Evolutionary conservation across 2,113 vertebrate genomes (phyloP).

Genomic region (Myanophis thanlyinensis): DNA sequence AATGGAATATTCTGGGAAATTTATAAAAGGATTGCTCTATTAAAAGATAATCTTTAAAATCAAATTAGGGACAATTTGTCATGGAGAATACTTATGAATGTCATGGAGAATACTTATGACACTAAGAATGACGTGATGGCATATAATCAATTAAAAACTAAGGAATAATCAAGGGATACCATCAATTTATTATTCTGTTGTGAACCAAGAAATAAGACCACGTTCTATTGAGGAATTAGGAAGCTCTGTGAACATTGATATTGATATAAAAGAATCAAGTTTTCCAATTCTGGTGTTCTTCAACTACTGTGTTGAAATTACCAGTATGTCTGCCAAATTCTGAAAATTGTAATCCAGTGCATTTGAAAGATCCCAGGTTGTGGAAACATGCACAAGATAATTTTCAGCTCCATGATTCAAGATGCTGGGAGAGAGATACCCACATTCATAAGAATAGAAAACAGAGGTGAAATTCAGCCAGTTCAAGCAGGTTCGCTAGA

Average conservation of each 20-base stretch:
- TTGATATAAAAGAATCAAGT: not conserved
- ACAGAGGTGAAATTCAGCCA: no score
- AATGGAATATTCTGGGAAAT: not conserved
- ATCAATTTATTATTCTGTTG: not conserved
- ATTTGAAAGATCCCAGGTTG: not conserved
- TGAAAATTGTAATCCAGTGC: not conserved
- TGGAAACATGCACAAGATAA: not conserved
- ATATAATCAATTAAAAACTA: not conserved
- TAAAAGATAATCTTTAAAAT: no score
- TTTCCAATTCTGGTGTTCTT: not conserved
- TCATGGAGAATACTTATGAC: not conserved
- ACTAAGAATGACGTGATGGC: not conserved
- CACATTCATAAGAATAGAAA: not conserved
- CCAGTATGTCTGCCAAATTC: not conserved
- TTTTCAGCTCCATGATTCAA: not conserved
- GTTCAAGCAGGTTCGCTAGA: no score
- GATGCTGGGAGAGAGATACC: not conserved
- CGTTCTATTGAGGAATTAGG: not conserved
- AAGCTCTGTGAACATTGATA: not conserved
- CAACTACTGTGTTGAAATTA: not conserved
- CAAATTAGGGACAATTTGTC: no score
- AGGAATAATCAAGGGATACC: not conserved
- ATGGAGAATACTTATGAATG: not conserved
- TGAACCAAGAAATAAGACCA: not conserved
- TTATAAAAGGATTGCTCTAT: not conserved